These are phyloP conservation scores for Paragorgia papillata DNA, from an alignment of 92 coral and sea anemone species.

Conservation along the genomic window DNA sequence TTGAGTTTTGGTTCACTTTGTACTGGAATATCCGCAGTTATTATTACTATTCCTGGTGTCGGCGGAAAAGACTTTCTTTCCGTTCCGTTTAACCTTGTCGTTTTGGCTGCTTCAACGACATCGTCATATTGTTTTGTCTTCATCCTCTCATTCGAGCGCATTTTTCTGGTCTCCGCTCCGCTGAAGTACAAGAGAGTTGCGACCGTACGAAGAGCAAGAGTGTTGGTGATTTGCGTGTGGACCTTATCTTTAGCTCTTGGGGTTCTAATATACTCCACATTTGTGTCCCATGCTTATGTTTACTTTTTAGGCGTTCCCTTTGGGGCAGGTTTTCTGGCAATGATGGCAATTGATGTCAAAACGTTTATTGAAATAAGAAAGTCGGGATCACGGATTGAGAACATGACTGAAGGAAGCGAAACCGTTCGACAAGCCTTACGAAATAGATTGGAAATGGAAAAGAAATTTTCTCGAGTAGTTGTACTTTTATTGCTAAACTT, in stretches of 20 bases:
- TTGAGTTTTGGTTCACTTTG: not conserved
- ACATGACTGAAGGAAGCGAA: not conserved
- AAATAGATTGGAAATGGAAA: not conserved
- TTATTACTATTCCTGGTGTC: too few relatives aligned
- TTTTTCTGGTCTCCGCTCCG: not conserved
- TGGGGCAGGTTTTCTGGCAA: not conserved
- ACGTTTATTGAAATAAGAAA: not conserved
- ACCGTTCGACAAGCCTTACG: not conserved
- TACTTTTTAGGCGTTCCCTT: too few relatives aligned
- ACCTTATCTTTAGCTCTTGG: not conserved
- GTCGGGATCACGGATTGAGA: too few relatives aligned
- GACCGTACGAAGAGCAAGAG: not conserved
- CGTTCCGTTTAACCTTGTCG: too few relatives aligned
- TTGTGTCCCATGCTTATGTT: too few relatives aligned
- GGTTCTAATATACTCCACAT: not conserved
- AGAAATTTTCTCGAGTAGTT: slow-evolving; percentile 3
- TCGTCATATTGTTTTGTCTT: not conserved
- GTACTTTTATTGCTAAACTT: slow-evolving; percentile 4
- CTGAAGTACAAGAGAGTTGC: not conserved
- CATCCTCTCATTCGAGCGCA: slow-evolving; percentile 4
- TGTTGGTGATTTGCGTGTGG: not conserved
- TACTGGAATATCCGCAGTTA: not conserved
- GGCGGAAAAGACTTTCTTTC: too few relatives aligned
- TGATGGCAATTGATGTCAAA: not conserved
- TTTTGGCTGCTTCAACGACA: too few relatives aligned